Conservation (phyloP, 92 coral and sea anemone species). For the Paragorgia papillata region DNA sequence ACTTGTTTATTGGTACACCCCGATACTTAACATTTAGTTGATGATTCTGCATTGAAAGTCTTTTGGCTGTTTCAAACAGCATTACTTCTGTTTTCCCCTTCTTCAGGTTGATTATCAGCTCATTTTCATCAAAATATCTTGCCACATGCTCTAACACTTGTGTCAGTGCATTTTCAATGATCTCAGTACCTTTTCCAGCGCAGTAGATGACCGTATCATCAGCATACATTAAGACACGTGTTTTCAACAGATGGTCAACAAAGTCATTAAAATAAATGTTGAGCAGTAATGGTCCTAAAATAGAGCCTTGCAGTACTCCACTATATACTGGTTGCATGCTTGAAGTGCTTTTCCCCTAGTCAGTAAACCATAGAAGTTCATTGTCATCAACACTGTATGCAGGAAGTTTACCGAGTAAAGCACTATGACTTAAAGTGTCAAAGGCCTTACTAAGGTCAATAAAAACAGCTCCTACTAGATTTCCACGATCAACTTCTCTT, state of each 20-base stretch:
- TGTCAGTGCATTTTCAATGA: not conserved
- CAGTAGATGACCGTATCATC: constrained; percentile 24
- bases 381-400: constrained; percentile 6
- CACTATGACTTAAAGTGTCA: constrained; percentile 5
- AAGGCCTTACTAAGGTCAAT: constrained; percentile 22
- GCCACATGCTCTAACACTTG: not conserved
- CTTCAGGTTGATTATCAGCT: not conserved
- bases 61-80: constrained; percentile 8
- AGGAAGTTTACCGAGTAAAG: not conserved
- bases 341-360: not conserved
- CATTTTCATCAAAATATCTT: constrained; percentile 10
- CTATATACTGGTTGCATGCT: not conserved
- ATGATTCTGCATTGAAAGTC: constrained; percentile 1
- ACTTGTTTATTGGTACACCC: constrained; percentile 1
- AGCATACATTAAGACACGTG: constrained; percentile 15
- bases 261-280: constrained; percentile 2
- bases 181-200: not conserved
- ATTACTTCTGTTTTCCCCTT: constrained; percentile 17
- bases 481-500: constrained; percentile 15
- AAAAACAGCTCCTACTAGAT: constrained; percentile 14
- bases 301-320: constrained; percentile 26
- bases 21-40: not conserved
- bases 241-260: not conserved
- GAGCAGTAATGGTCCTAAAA: constrained; percentile 17
- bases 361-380: constrained; percentile 6